Percentiles rank a stretch among this genome's conserved stretches.
Evolutionary conservation across 2,113 vertebrate genomes (phyloP).

Genomic region (Lontra canadensis): DNA sequence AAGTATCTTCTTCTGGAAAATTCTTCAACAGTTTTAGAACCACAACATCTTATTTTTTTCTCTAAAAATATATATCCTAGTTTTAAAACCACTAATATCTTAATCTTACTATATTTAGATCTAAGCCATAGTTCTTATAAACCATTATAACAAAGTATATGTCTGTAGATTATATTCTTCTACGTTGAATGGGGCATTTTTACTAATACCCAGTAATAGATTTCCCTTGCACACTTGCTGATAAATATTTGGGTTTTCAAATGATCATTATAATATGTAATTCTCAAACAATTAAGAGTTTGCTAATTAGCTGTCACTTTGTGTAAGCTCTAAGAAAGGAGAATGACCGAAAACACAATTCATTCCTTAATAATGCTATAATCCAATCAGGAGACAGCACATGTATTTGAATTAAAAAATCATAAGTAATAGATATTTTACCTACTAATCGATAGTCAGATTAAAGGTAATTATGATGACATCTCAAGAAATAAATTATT

Average conservation of each 20-base stretch:
- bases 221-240: background rate
- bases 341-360: background rate
- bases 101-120: background rate
- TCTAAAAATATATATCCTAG: background rate
- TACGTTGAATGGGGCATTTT: background rate
- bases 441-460: background rate
- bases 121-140: background rate
- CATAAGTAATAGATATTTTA: background rate
- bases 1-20: background rate
- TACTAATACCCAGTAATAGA: background rate
- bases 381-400: background rate
- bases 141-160: background rate
- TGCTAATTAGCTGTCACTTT: background rate
- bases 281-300: background rate
- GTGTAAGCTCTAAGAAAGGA: background rate
- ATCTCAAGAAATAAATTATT: background rate
- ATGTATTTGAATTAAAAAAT: background rate
- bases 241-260: background rate
- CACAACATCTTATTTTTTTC: background rate
- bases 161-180: background rate
- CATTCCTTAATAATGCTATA: background rate
- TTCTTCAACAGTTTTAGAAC: background rate
- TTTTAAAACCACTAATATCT: background rate
- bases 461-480: background rate
- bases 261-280: background rate